Evolutionary conservation across 2,797 vertebrate species (phyloP).

Genomic region (Falco cherrug): DNA sequence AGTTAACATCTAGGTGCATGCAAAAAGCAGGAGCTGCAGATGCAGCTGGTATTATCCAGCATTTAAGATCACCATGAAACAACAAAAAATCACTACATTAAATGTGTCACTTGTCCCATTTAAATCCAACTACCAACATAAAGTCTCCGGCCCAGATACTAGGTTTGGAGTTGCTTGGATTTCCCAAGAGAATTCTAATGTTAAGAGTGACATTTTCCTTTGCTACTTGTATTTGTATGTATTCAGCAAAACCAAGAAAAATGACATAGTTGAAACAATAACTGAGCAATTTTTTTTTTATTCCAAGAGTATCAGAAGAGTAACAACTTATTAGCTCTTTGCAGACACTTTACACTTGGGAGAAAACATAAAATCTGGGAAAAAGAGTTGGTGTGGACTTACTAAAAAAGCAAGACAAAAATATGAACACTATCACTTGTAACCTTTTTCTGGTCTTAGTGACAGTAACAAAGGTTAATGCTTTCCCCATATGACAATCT

Average conservation of each 20-base stretch:
- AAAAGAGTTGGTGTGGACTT: background rate
- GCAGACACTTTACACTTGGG: background rate
- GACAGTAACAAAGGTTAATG: background rate
- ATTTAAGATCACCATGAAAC: slow-evolving; percentile 25
- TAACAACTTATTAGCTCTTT: background rate
- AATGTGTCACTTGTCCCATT: background rate
- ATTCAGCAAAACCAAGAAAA: background rate
- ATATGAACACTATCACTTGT: background rate
- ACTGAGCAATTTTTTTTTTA: background rate
- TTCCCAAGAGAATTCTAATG: background rate
- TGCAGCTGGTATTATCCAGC: background rate
- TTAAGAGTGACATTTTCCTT: background rate
- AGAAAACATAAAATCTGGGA: background rate
- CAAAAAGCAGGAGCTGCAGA: background rate
- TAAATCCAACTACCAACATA: background rate
- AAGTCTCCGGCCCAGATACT: background rate
- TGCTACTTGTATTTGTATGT: background rate
- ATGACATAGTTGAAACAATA: background rate
- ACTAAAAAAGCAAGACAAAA: background rate
- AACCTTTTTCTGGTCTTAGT: background rate
- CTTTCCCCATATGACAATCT: background rate
- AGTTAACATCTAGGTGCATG: background rate
- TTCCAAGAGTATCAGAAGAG: background rate
- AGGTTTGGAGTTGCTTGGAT: background rate
- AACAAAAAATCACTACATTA: slow-evolving; percentile 7